phyloP scores from a whole-genome alignment of 2,113 vertebrate genomes.

The Cariama cristata region DNA sequence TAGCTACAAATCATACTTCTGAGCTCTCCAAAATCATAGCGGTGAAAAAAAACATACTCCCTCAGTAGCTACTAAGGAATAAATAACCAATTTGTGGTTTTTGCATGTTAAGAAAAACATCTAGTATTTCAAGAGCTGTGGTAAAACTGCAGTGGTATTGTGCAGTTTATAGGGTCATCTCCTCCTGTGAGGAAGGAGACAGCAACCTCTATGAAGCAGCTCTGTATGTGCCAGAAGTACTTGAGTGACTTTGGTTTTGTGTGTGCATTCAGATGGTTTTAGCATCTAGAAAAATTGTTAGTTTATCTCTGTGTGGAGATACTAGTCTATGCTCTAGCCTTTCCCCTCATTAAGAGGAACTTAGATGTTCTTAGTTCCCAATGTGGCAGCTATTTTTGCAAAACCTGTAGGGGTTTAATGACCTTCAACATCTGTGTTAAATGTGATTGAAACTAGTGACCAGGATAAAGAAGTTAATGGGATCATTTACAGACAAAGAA shows the following conservation, averaged over 20 bases:
- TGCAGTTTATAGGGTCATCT: not conserved
- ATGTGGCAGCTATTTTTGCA: not conserved
- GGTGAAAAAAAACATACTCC: accelerated
- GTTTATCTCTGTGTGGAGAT: not conserved
- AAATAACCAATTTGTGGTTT: accelerated
- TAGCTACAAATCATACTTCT: not conserved
- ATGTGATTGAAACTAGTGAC: not conserved
- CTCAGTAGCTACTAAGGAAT: not conserved
- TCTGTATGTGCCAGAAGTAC: not conserved
- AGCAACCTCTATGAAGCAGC: not conserved
- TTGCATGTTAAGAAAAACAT: not conserved
- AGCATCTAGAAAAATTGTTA: not conserved
- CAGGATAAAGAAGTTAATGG: not conserved
- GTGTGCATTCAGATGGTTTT: not conserved
- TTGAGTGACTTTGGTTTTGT: not conserved
- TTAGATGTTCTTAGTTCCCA: not conserved
- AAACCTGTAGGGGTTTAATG: not conserved
- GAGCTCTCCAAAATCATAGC: not conserved
- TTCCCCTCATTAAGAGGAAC: not conserved
- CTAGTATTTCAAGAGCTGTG: not conserved
- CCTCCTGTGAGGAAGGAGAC: not conserved
- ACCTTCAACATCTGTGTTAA: not conserved
- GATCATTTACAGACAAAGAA: not conserved
- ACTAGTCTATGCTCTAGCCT: not conserved
- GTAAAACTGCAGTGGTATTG: not conserved